These are phyloP conservation scores for Aptenodytes forsteri DNA, from an alignment of 2,113 vertebrate species.

Conservation along the genomic window DNA sequence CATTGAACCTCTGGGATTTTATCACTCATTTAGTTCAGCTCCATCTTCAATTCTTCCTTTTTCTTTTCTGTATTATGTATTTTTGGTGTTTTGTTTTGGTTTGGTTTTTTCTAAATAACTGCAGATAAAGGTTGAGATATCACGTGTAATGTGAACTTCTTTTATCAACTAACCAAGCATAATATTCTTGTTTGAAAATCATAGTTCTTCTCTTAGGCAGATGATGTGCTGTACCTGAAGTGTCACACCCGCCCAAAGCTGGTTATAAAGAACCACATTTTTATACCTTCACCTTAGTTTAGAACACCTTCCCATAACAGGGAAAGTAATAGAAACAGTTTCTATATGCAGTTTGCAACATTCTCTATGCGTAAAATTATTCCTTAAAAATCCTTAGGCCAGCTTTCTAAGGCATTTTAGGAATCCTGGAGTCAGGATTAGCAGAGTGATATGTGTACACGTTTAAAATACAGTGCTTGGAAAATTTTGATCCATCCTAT, in stretches of 20 bases:
- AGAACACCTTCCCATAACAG: not conserved
- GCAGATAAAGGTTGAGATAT: not conserved
- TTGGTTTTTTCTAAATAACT: not conserved
- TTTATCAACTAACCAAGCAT: not conserved
- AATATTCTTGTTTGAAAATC: not conserved
- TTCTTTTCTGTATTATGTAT: not conserved
- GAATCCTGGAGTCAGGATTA: not conserved
- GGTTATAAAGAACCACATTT: not conserved
- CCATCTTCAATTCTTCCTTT: not conserved
- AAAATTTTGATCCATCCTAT: not conserved
- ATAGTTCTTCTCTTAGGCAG: not conserved
- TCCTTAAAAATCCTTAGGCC: not conserved
- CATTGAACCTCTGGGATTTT: not conserved
- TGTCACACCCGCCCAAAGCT: not conserved
- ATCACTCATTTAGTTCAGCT: not conserved
- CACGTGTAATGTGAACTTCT: not conserved
- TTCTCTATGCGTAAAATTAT: not conserved
- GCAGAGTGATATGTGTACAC: not conserved
- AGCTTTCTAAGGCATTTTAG: not conserved
- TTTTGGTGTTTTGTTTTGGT: not conserved
- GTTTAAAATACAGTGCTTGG: not conserved
- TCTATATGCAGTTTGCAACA: not conserved
- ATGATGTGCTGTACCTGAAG: not conserved
- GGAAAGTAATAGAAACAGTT: not conserved
- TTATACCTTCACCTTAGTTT: not conserved